A percentile compares a stretch with the other conserved stretches of the same genome.
These are phyloP conservation scores for Seladonia tumulorum DNA, from an alignment of 2,888 invertebrate species.

Conservation along the genomic window DNA sequence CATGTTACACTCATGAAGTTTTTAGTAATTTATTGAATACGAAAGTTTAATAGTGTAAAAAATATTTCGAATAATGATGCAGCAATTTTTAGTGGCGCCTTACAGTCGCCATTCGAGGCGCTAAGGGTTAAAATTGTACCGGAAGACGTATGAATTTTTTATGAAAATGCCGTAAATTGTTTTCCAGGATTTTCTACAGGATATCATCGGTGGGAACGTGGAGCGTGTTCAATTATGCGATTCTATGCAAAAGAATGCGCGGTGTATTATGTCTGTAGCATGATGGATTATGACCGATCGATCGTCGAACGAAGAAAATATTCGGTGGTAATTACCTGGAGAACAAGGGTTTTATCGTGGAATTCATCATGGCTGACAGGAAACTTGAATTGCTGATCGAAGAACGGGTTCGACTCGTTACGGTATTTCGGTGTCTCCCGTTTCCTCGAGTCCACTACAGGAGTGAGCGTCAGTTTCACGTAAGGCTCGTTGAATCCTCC, in stretches of 20 bases:
- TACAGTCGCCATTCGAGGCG: no score
- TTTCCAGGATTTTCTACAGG: background rate
- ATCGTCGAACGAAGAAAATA: background rate
- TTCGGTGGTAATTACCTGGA: conserved; percentile 86
- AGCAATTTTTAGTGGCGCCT: no score
- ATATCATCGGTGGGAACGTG: background rate
- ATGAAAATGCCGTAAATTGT: background rate
- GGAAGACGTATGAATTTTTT: background rate
- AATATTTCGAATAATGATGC: no score
- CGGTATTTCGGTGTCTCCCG: conserved; percentile 94
- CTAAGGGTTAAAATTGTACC: background rate
- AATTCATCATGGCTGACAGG: conserved; percentile 95
- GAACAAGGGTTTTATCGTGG: conserved; percentile 90
- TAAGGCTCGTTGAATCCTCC: conserved; percentile 96
- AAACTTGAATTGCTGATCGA: conserved; percentile 96
- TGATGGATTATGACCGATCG: background rate
- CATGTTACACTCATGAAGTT: no score
- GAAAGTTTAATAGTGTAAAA: no score
- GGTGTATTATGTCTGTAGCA: background rate
- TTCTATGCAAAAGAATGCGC: background rate
- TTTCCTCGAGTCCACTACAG: conserved; percentile 93
- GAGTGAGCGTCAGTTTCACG: conserved; percentile 91
- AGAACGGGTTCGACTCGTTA: conserved; percentile 94
- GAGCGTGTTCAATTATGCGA: background rate
- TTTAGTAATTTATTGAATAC: no score